Base-by-base conservation (phyloP, 2,888 invertebrate species). In the Amblyjoppa proteus region DNA sequence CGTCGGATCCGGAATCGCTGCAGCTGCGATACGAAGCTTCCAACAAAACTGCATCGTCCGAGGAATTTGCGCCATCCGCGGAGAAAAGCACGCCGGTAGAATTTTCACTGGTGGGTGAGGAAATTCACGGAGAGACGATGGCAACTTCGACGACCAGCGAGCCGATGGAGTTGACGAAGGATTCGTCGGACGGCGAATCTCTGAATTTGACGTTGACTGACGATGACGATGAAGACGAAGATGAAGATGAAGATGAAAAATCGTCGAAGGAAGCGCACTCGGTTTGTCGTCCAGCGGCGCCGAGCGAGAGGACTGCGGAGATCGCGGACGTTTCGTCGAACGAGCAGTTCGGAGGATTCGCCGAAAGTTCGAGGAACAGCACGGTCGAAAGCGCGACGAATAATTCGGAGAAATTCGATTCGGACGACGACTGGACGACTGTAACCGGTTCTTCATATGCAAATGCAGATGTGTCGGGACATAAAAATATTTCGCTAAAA, bases 371-470 rank as follows among this genome's bases (percentile, higher is more conserved):
- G 53, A 20, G 4, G 20, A 45, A 45, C 45, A 45, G 45, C 45
- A 13, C 45, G 3, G 4, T 13, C 1, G 53, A 6, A 25, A 20
- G 13, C 20, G n/a, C 25, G 20, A 25, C 49, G 28, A 4, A 66
- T 51, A 16, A n/a, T 7, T 34, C 75, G 7, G 61, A 51, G 34
- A 34, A 34, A 51, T 16, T 49, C n/a, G 34, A 38, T 66, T 66
- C 64, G 13, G 75, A 76, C 34, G 75, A 11, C 25, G 75, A 76
- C 5, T 76, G 75, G 75, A 25, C 34, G 2, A 76, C 75, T 13
- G 51, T 66, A 13, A 9, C 58, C 51, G 79, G 70, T 41, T 76
- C 49, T 5, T 7, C 75, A 6, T 13, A 38, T 3, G 25, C n/a
- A 6, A n/a, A 53, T 3, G 11, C 1, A 0, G 16, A 69, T 20